Base-by-base conservation (phyloP, 2,888 invertebrate species). In the Diaprepes abbreviatus region DNA sequence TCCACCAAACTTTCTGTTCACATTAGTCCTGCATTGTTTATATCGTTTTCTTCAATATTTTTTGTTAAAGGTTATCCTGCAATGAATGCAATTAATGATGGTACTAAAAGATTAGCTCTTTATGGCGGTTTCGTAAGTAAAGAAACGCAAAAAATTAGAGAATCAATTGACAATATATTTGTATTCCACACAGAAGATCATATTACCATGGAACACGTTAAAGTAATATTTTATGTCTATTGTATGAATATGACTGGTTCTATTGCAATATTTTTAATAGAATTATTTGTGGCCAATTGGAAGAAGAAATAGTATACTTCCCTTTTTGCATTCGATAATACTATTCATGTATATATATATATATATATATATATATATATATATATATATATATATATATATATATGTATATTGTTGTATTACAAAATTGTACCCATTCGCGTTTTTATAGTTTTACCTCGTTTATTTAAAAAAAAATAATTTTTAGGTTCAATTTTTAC, bases 61-160 rank as follows among this genome's bases (percentile, higher is more conserved):
- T 60, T 48, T 43, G 43, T 28, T 17, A 31, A 45, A 16, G 60
- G 60, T 1, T 60, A 60, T 48, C 60, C 60, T 14, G 60, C 48
- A 12, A 16, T 31, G 3, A 33, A 60, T 16, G 45, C 21, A 0
- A 48, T 60, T 7, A 19, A 60, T 16, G 12, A 10, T 2, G 21
- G 16, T 16, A 40, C 31, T 10, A 31, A 31, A 28, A 45, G 35
- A 16, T 43, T 60, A 5, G 16, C 31, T 10, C 14, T 28, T 3
- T 14, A 48, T 16, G 60, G 45, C 10, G 60, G 60, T 7, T 16
- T 60, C 10, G 16, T 31, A 5, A 45, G 9, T 31, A 19, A 28
- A 9, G 48, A 60, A n/a, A 40, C n/a, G 21, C 9, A n/a, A 38
- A 14, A 38, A 14, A 14, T 38, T 0, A 38, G 14, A 38, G 14